Percentiles rank a stretch among this genome's conserved stretches.
phyloP scores from a whole-genome alignment of 2,888 invertebrate species.

The Sinotaia quadrata region DNA sequence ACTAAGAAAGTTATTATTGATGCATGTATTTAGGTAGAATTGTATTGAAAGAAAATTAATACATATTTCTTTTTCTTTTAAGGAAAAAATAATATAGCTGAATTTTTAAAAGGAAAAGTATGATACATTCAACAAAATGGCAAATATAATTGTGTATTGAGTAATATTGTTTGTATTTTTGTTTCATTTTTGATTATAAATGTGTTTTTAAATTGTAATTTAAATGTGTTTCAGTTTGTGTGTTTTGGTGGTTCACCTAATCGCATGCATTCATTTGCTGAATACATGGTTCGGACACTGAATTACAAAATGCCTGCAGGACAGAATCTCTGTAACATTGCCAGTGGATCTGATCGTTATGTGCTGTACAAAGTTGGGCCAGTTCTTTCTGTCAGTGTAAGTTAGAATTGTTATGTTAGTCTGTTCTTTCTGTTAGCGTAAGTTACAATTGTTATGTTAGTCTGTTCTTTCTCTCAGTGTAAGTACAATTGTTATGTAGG shows the following conservation, averaged over 20 bases:
- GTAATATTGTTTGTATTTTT: not conserved
- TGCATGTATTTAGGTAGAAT: too few relatives aligned
- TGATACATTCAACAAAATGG: not conserved
- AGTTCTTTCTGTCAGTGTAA: conserved; percentile 83
- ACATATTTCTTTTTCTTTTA: too few relatives aligned
- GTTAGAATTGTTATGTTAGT: too few relatives aligned
- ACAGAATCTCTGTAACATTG: conserved; percentile 81
- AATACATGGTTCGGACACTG: conserved; percentile 91
- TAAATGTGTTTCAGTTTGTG: conserved; percentile 81
- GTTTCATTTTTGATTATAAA: not conserved
- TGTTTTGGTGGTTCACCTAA: conserved; percentile 97
- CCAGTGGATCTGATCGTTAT: conserved; percentile 88
- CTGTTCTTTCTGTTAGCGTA: too few relatives aligned
- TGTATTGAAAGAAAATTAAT: too few relatives aligned
- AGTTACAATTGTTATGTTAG: too few relatives aligned
- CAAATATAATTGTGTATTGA: not conserved
- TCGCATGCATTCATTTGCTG: conserved; percentile 93
- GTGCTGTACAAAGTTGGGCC: conserved; percentile 97
- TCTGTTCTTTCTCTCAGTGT: too few relatives aligned
- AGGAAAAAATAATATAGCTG: too few relatives aligned
- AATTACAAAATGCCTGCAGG: conserved; percentile 69
- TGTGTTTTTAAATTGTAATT: not conserved
- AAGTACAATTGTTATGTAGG: too few relatives aligned
- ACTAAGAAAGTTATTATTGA: too few relatives aligned
- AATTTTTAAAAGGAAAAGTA: not conserved